These are phyloP conservation scores for Aurelia coerulea DNA, from an alignment of 30 jellyfish, hydroid and myxozoan species.

Conservation along the genomic window DNA sequence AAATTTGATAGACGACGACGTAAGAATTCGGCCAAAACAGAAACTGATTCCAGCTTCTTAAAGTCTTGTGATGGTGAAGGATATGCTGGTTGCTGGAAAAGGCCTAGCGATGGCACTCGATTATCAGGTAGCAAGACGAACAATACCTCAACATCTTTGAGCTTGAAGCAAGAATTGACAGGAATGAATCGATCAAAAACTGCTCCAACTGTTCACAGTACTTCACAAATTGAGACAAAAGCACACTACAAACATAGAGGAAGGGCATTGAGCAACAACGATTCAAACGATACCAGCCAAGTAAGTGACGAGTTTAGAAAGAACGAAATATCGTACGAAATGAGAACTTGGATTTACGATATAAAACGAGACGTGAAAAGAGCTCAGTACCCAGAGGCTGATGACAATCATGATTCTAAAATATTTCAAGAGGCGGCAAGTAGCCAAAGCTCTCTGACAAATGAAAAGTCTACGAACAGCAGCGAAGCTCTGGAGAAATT, in stretches of 20 bases:
- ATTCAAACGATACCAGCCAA: not conserved
- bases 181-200: too few relatives aligned
- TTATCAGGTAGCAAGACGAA: too few relatives aligned
- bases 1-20: too few relatives aligned
- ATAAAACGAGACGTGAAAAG: constrained; percentile 6
- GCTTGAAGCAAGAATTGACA: too few relatives aligned
- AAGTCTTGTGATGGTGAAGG: too few relatives aligned
- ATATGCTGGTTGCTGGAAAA: too few relatives aligned
- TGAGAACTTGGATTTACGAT: constrained; percentile 25
- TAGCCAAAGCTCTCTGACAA: not conserved
- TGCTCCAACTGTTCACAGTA: too few relatives aligned
- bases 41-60: too few relatives aligned
- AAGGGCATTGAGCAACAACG: too few relatives aligned
- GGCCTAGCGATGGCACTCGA: too few relatives aligned
- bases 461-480: not conserved
- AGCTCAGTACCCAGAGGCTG: not conserved
- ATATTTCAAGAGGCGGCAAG: not conserved
- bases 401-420: not conserved
- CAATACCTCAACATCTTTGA: too few relatives aligned
- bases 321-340: constrained; percentile 5
- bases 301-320: not conserved
- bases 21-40: too few relatives aligned
- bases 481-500: constrained; percentile 24
- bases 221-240: not conserved
- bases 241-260: not conserved